A percentile compares a stretch with the other conserved stretches of the same genome.
phyloP scores from a whole-genome alignment of 92 coral and sea anemone species.

The Meandrina meandrites region DNA sequence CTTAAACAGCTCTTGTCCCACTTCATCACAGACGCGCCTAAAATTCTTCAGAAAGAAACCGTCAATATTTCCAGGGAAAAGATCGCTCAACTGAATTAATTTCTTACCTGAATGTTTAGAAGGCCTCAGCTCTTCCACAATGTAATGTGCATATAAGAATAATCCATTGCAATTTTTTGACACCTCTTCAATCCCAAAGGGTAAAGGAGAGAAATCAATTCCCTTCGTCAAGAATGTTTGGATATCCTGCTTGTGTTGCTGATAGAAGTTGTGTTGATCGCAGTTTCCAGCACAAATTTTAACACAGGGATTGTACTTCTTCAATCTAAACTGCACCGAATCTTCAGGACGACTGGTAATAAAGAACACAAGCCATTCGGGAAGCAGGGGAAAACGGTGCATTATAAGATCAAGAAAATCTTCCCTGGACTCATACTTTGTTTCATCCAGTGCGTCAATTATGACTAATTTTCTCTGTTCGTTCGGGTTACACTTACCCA shows the following conservation, averaged over 20 bases:
- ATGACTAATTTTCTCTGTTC: conserved; percentile 29
- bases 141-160: conserved; percentile 3
- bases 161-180: background rate
- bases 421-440: conserved; percentile 38
- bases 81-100: background rate
- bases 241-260: conserved; percentile 5
- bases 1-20: background rate
- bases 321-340: conserved; percentile 14
- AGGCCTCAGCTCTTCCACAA: background rate
- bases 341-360: conserved; percentile 59
- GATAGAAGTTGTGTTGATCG: background rate
- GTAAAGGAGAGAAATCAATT: background rate
- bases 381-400: conserved; percentile 40
- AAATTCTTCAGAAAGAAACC: background rate
- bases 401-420: conserved; percentile 52
- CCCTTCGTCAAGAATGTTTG: background rate
- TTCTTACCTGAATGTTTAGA: background rate
- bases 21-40: background rate
- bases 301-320: background rate
- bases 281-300: conserved; percentile 8
- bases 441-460: conserved; percentile 57
- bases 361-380: conserved; percentile 53
- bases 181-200: background rate
- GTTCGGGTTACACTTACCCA: background rate
- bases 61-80: background rate